A percentile compares a stretch with the other conserved stretches of the same genome.
These are phyloP conservation scores for Plagiodera versicolora DNA, from an alignment of 2,888 invertebrate genomes.

Conservation along the genomic window DNA sequence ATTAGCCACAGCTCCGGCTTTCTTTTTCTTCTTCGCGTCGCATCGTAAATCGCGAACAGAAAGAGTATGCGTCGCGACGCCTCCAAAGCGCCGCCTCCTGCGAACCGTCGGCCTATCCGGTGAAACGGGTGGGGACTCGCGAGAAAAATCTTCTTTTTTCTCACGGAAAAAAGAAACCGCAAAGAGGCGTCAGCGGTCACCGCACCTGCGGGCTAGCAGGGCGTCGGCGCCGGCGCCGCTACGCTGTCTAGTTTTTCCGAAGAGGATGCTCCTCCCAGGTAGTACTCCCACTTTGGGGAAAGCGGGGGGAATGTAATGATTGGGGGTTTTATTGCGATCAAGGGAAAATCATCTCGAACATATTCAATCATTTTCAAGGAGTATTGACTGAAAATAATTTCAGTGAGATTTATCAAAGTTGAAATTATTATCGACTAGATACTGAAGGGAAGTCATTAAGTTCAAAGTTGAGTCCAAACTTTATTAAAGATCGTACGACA, in stretches of 20 bases:
- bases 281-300: conserved; percentile 21
- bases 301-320: conserved; percentile 1
- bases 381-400: too few species aligned
- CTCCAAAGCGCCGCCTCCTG: conserved; percentile 51
- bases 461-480: not conserved
- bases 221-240: conserved; percentile 14
- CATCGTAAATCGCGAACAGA: conserved; percentile 21
- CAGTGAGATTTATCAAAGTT: too few species aligned
- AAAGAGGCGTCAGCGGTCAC: conserved; percentile 55
- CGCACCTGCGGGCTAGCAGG: conserved; percentile 53
- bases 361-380: too few species aligned
- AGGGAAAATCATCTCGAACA: too few species aligned
- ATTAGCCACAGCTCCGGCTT: conserved; percentile 12
- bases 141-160: conserved; percentile 55
- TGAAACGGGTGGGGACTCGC: conserved; percentile 56
- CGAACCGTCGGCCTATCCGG: conserved; percentile 56
- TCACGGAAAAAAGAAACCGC: conserved; percentile 53
- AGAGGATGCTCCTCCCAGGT: conserved; percentile 11
- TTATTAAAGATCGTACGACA: not conserved
- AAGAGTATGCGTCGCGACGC: conserved; percentile 44
- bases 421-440: too few species aligned
- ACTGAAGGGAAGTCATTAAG: not conserved
- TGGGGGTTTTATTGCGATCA: not conserved
- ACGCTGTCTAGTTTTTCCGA: conserved; percentile 13
- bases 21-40: conserved; percentile 41